Evolutionary conservation across 2,888 invertebrate genomes (phyloP), one percentile per base, ranked within the genome.

Genomic region (Pseudolycoriella hygida): DNA sequence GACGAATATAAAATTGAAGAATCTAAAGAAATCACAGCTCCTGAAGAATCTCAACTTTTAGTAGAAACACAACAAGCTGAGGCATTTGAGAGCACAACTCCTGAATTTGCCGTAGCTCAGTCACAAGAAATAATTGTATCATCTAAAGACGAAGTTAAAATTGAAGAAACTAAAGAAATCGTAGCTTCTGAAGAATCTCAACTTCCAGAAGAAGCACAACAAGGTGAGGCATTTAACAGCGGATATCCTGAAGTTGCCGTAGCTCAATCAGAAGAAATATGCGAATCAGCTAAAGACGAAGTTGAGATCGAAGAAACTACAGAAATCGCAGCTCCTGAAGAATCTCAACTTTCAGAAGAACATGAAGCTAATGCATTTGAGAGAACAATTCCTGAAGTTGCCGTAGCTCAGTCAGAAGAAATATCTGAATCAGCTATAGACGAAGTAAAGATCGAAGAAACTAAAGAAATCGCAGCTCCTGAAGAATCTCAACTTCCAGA

Each of bases 91-190:
- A n/a, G n/a, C n/a, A n/a, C n/a, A n/a, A n/a, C n/a, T n/a, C n/a
- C n/a, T n/a, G 25, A 25, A 25, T 4, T 25, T 25, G 8, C 25
- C 5, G 25, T 8, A 8, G 5, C 14, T 12, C 37, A 37, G 37
- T 37, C 31, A 10, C 31, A 31, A 34, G 49, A 47, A 1, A 14
- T 12, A n/a, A 18, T 17, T n/a, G 18, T 19, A 17, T 14, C 19
- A 37, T 15, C 40, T 20, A 25, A 14, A 17, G 38, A 42, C 40
- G 40, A 8, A 41, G 42, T 18, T 4, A 5, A 20, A 14, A 17
- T 25, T 17, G 46, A 45, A 14, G 19, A 20, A 37, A 42, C 37
- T 4, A 37, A 37, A 37, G 37, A 12, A 37, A 37, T 37, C n/a
- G 37, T 12, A 6, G 15, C 37, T 37, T 12, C 37, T 15, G n/a